Base-by-base conservation (phyloP, 2,797 vertebrate genomes). In the Novumbra hubbsi region DNA sequence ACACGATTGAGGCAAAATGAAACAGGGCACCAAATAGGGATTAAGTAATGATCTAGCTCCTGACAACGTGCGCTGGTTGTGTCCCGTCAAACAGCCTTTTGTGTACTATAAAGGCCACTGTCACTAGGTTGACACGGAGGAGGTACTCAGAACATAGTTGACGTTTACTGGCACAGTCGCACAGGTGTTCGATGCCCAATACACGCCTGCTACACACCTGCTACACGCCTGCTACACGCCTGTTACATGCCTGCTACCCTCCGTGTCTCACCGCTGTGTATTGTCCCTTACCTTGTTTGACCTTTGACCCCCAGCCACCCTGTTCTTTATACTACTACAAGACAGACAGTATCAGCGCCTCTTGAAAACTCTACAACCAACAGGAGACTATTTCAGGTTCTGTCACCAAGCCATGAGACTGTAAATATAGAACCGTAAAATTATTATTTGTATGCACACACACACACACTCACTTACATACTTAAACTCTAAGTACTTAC, bases 21-120 rank as follows among this genome's bases (percentile, higher is more conserved):
- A 30, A 16, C 1, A 1, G 75, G 60, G 79, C 41, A 45, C 41
- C 12, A 14, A 6, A 14, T 9, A 45, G 41, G 41, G 41, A n/a
- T 11, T 81, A 81, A 55, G 83, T 81, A 83, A 85, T 84, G 80
- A 85, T 84, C 76, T 86, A 77, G 84, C 77, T 78, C 80, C 68
- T 75, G 3, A n/a, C 80, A 11, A 8, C 75, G 76, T 77, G 77
- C 76, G 68, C 70, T 28, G 50, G 80, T 79, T 38, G 24, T 27
- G 75, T 71, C 87, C 84, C 85, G 86, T 89, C 86, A 83, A 83
- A 88, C 76, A 74, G 57, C 57, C 80, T 78, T 82, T 85, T 88
- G 81, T 85, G 0, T 76, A 88, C 85, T 88, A 86, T 83, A 45
- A 65, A 11, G 1, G 0, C 78, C 74, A 81, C 87, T 89, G 85